phyloP scores from a whole-genome alignment of 2,888 invertebrate genomes.

The Eilema caniola region DNA sequence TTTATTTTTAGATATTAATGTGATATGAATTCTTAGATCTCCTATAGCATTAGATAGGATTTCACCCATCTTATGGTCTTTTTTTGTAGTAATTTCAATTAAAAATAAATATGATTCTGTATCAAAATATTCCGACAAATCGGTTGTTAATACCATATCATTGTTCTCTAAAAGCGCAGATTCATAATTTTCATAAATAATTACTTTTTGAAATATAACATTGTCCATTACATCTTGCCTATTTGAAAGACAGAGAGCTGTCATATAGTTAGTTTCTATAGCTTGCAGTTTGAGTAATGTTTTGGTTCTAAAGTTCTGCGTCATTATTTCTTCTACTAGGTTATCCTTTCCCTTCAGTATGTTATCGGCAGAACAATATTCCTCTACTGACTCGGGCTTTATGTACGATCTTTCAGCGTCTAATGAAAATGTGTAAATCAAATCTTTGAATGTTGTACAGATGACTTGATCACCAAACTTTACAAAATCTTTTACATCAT shows the following conservation, averaged over 20 bases:
- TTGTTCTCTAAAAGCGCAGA: conserved; percentile 61
- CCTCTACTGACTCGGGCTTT: conserved; percentile 43
- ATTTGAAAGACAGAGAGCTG: conserved; percentile 70
- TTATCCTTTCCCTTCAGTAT: conserved; percentile 62
- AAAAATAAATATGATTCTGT: conserved; percentile 60
- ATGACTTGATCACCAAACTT: conserved; percentile 63
- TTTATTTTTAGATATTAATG: conserved; percentile 56
- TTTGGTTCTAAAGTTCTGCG: conserved; percentile 65
- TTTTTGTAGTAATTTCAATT: conserved; percentile 56
- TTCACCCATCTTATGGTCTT: conserved; percentile 58
- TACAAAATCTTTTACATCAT: conserved; percentile 69
- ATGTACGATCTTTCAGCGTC: conserved; percentile 60
- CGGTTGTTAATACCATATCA: conserved; percentile 63
- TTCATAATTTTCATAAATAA: conserved; percentile 68
- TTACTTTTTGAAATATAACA: conserved; percentile 57
- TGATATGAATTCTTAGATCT: conserved; percentile 66
- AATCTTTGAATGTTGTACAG: conserved; percentile 71
- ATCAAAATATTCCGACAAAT: conserved; percentile 65
- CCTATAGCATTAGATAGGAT: conserved; percentile 38
- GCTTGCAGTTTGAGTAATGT: conserved; percentile 58
- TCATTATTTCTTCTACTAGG: conserved; percentile 64
- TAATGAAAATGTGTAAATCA: conserved; percentile 66
- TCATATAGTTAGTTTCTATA: conserved; percentile 67
- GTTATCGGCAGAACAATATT: conserved; percentile 64
- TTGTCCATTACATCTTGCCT: conserved; percentile 70